A percentile compares a stretch with the other conserved stretches of the same genome.
These are phyloP conservation scores for Columba livia DNA, from an alignment of 2,113 vertebrate genomes.

Conservation along the genomic window DNA sequence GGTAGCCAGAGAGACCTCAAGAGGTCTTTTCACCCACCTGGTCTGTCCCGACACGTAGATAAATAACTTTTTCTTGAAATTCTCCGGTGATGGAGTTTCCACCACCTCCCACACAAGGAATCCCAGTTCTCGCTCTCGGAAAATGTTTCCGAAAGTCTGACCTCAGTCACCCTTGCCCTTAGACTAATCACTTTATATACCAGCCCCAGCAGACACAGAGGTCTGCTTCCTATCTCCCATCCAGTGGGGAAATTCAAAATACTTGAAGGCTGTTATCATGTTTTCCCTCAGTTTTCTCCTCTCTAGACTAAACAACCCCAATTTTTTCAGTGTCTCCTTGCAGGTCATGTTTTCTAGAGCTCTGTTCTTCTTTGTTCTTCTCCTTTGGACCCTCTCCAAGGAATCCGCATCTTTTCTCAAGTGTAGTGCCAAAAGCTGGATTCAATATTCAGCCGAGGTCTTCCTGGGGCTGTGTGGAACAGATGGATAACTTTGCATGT, in stretches of 20 bases:
- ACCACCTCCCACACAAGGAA: conserved; percentile 23
- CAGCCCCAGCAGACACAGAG: not conserved
- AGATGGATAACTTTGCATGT: conserved; percentile 42
- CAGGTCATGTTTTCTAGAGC: conserved; percentile 66
- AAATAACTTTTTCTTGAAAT: conserved; percentile 3
- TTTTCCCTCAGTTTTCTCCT: conserved; percentile 46
- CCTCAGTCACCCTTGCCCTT: conserved; percentile 21
- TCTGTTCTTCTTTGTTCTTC: conserved; percentile 51
- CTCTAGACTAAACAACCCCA: conserved; percentile 63
- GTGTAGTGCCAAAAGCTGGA: conserved; percentile 59
- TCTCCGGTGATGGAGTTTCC: not conserved
- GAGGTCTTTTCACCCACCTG: not conserved
- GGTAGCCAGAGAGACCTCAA: not conserved
- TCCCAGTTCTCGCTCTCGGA: conserved; percentile 4
- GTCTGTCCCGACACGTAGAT: not conserved
- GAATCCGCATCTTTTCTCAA: conserved; percentile 46
- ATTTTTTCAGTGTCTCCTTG: not conserved
- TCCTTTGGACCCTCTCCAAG: conserved; percentile 54
- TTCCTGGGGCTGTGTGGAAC: conserved; percentile 44
- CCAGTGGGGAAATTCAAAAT: conserved; percentile 32
- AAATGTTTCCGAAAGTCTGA: conserved; percentile 32
- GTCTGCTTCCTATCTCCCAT: conserved; percentile 17
- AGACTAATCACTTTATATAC: not conserved
- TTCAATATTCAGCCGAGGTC: conserved; percentile 42
- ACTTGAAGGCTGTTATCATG: conserved; percentile 29